A percentile compares a stretch with the other conserved stretches of the same genome.
Evolutionary conservation across 2,797 vertebrate genomes (phyloP).

Genomic region (Ficedula albicollis): DNA sequence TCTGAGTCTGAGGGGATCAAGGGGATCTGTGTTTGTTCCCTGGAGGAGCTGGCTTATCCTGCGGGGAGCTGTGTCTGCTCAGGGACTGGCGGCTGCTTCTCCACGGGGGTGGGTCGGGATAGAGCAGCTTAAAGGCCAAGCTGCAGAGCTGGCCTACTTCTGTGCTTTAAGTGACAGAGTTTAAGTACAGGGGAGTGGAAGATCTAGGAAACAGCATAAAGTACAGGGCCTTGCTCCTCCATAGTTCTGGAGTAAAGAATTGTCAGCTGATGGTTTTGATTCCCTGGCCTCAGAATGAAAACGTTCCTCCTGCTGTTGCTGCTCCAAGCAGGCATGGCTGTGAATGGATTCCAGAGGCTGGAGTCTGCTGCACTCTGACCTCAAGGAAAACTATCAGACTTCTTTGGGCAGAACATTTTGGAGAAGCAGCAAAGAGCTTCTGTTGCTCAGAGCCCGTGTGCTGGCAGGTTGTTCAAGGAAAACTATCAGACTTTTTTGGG

Average conservation of each 20-base stretch:
- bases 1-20: background rate
- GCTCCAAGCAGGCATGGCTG: background rate
- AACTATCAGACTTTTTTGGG: background rate
- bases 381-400: background rate
- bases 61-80: background rate
- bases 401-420: too few relatives aligned
- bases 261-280: background rate
- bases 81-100: accelerated
- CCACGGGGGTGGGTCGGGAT: accelerated
- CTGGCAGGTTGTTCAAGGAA: accelerated
- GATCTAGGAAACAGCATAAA: background rate
- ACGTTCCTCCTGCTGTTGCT: background rate
- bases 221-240: background rate
- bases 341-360: background rate
- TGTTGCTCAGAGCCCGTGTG: accelerated
- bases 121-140: background rate
- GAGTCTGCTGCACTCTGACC: background rate
- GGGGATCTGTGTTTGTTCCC: background rate
- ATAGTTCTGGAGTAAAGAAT: background rate
- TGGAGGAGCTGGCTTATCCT: background rate
- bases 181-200: background rate
- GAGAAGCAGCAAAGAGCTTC: background rate
- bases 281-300: background rate
- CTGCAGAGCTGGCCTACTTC: background rate
- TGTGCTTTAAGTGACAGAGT: background rate